phyloP scores from a whole-genome alignment of 2,797 vertebrate species.

The Odontamblyopus lacepedii region DNA sequence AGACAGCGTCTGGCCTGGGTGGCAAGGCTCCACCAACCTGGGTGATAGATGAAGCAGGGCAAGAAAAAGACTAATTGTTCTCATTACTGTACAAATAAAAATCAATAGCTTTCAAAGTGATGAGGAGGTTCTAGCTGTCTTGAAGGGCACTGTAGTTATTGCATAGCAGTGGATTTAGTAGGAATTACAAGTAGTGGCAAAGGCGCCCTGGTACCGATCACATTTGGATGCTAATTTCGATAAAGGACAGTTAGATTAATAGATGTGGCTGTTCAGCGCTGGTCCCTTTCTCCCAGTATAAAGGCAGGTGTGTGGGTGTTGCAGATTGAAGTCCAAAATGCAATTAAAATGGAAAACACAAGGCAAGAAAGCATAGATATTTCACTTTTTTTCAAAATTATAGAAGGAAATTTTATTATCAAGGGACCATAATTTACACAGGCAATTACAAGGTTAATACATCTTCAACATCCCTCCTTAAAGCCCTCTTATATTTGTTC shows the following conservation, averaged over 20 bases:
- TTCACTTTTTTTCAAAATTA: constrained; percentile 73
- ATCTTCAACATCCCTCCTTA: constrained; percentile 69
- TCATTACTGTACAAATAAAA: constrained; percentile 78
- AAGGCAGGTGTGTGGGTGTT: constrained; percentile 58
- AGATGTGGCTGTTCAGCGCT: constrained; percentile 58
- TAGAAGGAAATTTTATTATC: constrained; percentile 74
- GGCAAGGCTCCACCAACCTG: constrained; percentile 42
- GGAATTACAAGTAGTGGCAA: constrained; percentile 64
- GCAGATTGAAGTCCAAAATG: constrained; percentile 73
- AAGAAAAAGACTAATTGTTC: constrained; percentile 78
- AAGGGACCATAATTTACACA: constrained; percentile 70
- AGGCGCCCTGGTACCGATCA: constrained; percentile 69
- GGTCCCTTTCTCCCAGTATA: constrained; percentile 47
- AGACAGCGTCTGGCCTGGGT: constrained; percentile 43
- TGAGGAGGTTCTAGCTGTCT: constrained; percentile 52
- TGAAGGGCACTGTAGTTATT: constrained; percentile 75
- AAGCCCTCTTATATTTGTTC: constrained; percentile 66
- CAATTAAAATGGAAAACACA: constrained; percentile 72
- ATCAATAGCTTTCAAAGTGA: constrained; percentile 73
- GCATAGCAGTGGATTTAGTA: constrained; percentile 69
- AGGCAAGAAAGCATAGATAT: constrained; percentile 63
- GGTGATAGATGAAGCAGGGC: constrained; percentile 70
- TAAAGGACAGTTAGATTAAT: constrained; percentile 76
- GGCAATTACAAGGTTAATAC: constrained; percentile 78
- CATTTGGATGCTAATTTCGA: constrained; percentile 76